phyloP scores from a whole-genome alignment of 2,797 vertebrate genomes.

The Amblyraja radiata region DNA sequence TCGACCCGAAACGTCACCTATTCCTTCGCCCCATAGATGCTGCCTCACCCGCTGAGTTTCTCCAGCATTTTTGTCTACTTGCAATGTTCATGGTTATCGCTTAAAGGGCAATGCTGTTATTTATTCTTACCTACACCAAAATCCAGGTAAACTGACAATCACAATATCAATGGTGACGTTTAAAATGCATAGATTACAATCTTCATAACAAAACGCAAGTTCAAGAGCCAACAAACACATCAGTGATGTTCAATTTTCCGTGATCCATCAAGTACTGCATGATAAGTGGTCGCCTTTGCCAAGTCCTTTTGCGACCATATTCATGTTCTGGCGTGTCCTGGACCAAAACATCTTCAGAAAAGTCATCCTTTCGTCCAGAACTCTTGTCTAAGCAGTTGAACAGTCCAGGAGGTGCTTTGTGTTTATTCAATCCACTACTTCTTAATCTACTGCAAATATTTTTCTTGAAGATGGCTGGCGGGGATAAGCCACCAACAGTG shows the following conservation, averaged over 20 bases:
- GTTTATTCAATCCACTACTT: not conserved
- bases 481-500: not conserved
- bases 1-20: no score
- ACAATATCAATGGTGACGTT: not conserved
- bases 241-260: slow-evolving; percentile 60
- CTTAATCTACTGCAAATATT: not conserved
- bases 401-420: not conserved
- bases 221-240: slow-evolving; percentile 56
- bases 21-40: no score
- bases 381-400: not conserved
- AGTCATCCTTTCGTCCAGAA: not conserved
- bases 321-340: slow-evolving; percentile 75
- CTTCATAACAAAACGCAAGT: not conserved
- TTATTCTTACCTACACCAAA: not conserved
- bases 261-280: slow-evolving; percentile 61
- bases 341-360: slow-evolving; percentile 53
- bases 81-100: not conserved
- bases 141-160: not conserved
- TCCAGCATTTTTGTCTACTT: no score
- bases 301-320: slow-evolving; percentile 79
- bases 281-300: slow-evolving; percentile 66
- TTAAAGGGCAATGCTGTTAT: not conserved
- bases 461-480: not conserved
- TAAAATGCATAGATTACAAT: not conserved
- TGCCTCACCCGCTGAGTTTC: no score